phyloP scores from a whole-genome alignment of 2,113 vertebrate species.

The Jaculus jaculus region DNA sequence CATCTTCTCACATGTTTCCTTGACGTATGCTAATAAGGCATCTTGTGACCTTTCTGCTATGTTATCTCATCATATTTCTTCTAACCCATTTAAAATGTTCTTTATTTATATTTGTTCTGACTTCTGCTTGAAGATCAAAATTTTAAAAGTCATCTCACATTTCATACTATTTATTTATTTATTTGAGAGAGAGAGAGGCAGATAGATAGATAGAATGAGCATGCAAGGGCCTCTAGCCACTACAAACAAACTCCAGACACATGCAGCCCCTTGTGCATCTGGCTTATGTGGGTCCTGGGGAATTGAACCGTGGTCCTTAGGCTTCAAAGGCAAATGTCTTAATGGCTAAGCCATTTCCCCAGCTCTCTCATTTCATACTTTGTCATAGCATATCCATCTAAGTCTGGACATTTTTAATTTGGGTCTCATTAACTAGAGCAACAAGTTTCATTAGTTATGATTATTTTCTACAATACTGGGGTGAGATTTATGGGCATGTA shows the following conservation, averaged over 20 bases:
- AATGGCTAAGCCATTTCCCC: too few relatives aligned
- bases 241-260: too few relatives aligned
- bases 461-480: neutral
- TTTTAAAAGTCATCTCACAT: neutral
- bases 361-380: neutral
- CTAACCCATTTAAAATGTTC: neutral
- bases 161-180: too few relatives aligned
- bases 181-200: too few relatives aligned
- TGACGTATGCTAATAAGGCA: neutral
- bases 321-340: too few relatives aligned
- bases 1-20: neutral
- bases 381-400: neutral
- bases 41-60: fast-evolving
- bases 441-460: neutral
- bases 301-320: too few relatives aligned
- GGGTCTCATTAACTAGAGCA: neutral
- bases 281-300: too few relatives aligned
- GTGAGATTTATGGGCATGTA: neutral
- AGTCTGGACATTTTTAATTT: neutral
- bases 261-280: too few relatives aligned
- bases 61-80: neutral
- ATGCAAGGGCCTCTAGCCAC: too few relatives aligned
- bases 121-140: neutral
- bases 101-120: neutral
- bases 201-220: too few relatives aligned